Evolutionary conservation across 1,140 invertebrate species (phyloP).

Genomic region (Phenacoccus solenopsis): DNA sequence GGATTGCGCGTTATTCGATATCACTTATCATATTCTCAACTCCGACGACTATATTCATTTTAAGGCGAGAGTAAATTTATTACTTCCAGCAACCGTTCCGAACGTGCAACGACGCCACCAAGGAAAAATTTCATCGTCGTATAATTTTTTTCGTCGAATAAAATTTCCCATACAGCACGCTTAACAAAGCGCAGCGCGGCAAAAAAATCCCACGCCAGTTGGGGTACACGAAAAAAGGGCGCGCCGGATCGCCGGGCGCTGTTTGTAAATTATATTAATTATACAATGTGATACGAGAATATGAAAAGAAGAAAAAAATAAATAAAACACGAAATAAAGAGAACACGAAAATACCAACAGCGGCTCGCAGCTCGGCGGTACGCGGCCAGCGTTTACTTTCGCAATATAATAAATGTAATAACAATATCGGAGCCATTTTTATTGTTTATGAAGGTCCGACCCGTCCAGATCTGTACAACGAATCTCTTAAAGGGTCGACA

Average conservation of each 20-base stretch:
- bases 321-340: background rate
- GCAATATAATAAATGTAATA: conserved; percentile 12
- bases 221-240: background rate
- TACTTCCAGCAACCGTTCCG: background rate
- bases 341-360: too few species aligned
- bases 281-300: background rate
- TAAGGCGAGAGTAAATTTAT: too few species aligned
- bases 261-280: background rate
- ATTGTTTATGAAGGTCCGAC: background rate
- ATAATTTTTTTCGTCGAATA: too few species aligned
- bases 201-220: background rate
- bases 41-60: background rate
- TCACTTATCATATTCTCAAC: background rate
- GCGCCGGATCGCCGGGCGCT: background rate
- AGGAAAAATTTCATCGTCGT: background rate
- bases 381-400: background rate
- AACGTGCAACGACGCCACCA: too few species aligned
- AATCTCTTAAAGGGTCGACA: conserved; percentile 6
- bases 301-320: background rate
- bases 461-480: background rate
- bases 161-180: background rate
- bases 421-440: conserved; percentile 13
- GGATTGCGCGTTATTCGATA: conserved; percentile 1
- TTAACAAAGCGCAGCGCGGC: background rate
- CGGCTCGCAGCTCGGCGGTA: too few species aligned